Percentiles rank a stretch among this genome's conserved stretches.
Evolutionary conservation across 2,113 vertebrate genomes (phyloP).

Genomic region (Potamarius usumacintae): DNA sequence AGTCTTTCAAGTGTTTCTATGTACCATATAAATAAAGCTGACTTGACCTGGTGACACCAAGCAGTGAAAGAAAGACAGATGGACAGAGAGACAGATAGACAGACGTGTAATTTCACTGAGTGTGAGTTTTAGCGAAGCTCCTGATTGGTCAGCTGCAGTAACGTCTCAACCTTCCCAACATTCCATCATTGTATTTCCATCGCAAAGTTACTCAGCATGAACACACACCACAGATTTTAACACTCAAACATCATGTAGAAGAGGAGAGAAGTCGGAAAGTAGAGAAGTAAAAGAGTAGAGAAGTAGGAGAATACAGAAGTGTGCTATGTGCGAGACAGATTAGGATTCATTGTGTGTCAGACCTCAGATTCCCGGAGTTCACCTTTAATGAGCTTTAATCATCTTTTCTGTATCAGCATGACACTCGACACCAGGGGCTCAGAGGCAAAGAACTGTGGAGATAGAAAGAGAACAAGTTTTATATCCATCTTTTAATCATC

Average conservation of each 20-base stretch:
- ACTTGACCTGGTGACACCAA: neutral
- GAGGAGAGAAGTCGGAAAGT: neutral
- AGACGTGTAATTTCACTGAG: neutral
- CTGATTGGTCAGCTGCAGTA: neutral
- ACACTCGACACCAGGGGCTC: neutral
- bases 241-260: neutral
- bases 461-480: neutral
- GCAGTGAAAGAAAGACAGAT: neutral
- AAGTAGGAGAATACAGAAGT: neutral
- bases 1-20: neutral
- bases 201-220: neutral
- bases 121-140: neutral
- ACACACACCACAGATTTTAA: neutral
- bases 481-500: neutral
- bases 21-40: neutral
- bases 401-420: neutral
- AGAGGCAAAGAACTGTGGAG: neutral
- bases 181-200: neutral
- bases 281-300: neutral
- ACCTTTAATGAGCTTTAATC: conserved; percentile 11
- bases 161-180: neutral
- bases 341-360: neutral
- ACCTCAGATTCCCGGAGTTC: conserved; percentile 5
- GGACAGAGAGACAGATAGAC: too few relatives aligned
- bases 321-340: neutral